A percentile compares a stretch with the other conserved stretches of the same genome.
phyloP scores from a whole-genome alignment of 2,888 invertebrate species.

The Epinotia ramella region DNA sequence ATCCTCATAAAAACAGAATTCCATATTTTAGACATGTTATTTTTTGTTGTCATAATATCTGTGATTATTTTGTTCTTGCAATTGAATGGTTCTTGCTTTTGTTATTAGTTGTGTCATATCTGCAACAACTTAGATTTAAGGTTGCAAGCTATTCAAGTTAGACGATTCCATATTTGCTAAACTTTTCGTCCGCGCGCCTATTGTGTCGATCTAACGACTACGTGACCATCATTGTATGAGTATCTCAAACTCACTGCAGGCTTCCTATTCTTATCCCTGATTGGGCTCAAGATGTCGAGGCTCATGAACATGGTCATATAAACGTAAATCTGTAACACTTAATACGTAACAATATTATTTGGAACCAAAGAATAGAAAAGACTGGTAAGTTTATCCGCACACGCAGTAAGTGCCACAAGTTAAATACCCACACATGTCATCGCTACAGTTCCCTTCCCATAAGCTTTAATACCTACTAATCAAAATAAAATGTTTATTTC shows the following conservation, averaged over 20 bases:
- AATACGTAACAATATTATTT: too few species aligned
- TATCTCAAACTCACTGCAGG: neutral
- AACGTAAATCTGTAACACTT: too few species aligned
- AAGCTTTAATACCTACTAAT: too few species aligned
- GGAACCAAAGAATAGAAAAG: too few species aligned
- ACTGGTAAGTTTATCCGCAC: too few species aligned
- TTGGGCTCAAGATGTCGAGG: neutral
- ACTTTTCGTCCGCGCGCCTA: neutral
- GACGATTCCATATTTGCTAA: neutral
- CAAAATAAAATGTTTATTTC: too few species aligned
- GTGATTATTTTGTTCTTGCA: neutral
- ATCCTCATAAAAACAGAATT: neutral
- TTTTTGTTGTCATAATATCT: neutral
- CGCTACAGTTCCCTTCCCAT: too few species aligned
- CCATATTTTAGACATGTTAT: neutral
- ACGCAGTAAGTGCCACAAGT: too few species aligned
- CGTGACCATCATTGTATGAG: neutral
- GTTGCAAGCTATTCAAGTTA: neutral
- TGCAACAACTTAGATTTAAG: neutral
- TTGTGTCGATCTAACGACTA: neutral
- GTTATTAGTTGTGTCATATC: neutral
- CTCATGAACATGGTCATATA: too few species aligned
- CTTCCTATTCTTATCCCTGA: neutral
- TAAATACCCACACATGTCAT: too few species aligned
- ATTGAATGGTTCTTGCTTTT: neutral